Evolutionary conservation across 2,888 invertebrate genomes (phyloP).

Genomic region (Pachymerium ferrugineum): DNA sequence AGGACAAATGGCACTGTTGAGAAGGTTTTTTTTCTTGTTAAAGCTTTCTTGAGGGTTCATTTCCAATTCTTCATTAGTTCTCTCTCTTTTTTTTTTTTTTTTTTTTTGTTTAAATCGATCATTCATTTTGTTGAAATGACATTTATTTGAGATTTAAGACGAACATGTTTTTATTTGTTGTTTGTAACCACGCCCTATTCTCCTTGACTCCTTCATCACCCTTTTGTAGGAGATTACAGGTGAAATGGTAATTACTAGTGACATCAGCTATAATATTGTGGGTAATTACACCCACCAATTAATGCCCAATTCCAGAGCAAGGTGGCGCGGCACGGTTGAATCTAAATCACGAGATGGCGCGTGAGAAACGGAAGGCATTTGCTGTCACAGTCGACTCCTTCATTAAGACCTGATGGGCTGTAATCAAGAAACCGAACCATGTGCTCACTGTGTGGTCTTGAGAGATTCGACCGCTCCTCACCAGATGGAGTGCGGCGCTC

Average conservation of each 20-base stretch:
- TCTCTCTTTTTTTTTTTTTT: too few species aligned
- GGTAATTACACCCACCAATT: conserved; percentile 15
- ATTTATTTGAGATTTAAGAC: too few species aligned
- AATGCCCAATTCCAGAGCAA: conserved; percentile 10
- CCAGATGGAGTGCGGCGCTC: conserved; percentile 8
- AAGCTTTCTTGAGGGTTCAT: too few species aligned
- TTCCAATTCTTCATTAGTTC: background rate
- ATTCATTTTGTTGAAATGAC: too few species aligned
- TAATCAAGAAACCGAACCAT: conserved; percentile 21
- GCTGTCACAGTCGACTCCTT: conserved; percentile 21
- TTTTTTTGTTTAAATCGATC: too few species aligned
- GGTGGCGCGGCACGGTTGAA: background rate
- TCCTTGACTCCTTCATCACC: conserved; percentile 3
- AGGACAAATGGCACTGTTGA: background rate
- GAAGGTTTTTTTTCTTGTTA: too few species aligned
- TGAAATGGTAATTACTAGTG: background rate
- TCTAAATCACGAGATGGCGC: conserved; percentile 18
- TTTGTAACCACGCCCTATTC: background rate
- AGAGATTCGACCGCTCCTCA: background rate
- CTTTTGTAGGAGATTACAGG: background rate
- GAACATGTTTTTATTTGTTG: background rate
- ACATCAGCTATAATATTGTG: background rate
- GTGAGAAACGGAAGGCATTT: conserved; percentile 21
- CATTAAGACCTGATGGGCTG: conserved; percentile 15
- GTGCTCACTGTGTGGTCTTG: conserved; percentile 3